Evolutionary conservation across 2,797 vertebrate genomes (phyloP), one percentile per base, ranked within the genome.

Genomic region (Hapalemur alaotrensis): DNA sequence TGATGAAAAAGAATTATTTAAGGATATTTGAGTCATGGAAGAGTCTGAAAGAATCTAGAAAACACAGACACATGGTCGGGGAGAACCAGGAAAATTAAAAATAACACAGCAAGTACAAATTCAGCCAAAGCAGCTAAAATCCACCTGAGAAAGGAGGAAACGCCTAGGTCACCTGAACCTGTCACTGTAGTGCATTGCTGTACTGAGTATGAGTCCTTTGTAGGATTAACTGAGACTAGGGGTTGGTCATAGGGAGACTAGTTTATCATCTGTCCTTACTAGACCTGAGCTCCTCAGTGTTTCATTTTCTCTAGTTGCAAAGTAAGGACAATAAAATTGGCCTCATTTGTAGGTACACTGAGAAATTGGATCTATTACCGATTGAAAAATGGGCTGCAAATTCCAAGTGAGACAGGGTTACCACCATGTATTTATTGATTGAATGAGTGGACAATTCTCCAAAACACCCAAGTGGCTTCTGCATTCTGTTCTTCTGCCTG

Each of bases 1-100:
- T 95, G 93, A 98, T 97, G 94, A 98, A 95, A 97, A 97, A 92
- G 96, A 98, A 97, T 97, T 96, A 98, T 98, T 98, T 96, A 98
- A 92, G 63, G 80, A 50, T 84, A 81, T 96, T 85, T 94, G 96
- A 97, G 95, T 96, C 93, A 65, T 57, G 69, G 91, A 87, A 96
- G 76, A 96, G 73, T 83, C 93, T 87, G 67, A 78, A 69, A 86
- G 41, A 92, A 46, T 96, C 93, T 73, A 94, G 93, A 94, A 97
- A 97, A 96, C 78, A 93, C 72, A 96, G 95, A 69, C 32, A 85
- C 38, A 4, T 72, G 5, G 0, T 23, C 1, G 1, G 1, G 13
- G 38, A 38, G 35, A 15, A 30, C 41, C 2, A 20, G 65, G n/a
- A 75, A 96, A 94, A 95, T 95, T 89, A 28, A 50, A 95, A 80